Evolutionary conservation across 2,888 invertebrate species (phyloP), one percentile per base, ranked within the genome.

Genomic region (Conistra vaccinii): DNA sequence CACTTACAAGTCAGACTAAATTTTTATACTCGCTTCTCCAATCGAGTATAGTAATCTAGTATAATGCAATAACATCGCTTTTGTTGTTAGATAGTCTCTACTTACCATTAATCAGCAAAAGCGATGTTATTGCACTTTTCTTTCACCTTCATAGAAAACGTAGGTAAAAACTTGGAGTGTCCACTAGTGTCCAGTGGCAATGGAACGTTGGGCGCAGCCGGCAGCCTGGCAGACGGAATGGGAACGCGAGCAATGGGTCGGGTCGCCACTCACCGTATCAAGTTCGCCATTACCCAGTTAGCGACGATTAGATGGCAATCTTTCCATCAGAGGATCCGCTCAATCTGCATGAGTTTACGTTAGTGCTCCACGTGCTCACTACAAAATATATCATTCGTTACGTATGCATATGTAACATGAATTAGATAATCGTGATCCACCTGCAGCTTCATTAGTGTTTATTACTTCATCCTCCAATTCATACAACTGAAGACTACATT

Each of bases 281-380:
- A 94, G 93, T 94, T 94, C 91, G 91, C 92, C 90, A 95, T 95
- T 96, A 95, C 91, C 92, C 91, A 93, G 94, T 96, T 95, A 94
- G 92, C 81, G 90, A 83, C 92, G 93, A 95, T 95, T 93, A 93
- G 86, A 75, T 88, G 90, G 89, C 94, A 95, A 96, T 96, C 92
- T 94, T 94, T 89, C 92, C 92, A 95, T 96, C 94, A 95, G 85
- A 88, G 89, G 89, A 84, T 89, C 91, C 89, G 90, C 85, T 89
- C 91, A 91, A 93, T 94, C 91, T 91, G 91, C 91, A 91, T 92
- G 89, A 89, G 87, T 90, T 88, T 91, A 90, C 90, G 88, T 84
- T 87, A 82, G 83, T 81, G 76, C 69, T 76, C 85, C 92, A 90
- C 91, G 91, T 91, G 90, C 84, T 87, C 85, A 80, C 84, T 83